Evolutionary conservation across 2,888 invertebrate species (phyloP).

Genomic region (Liodrosophila aerea): DNA sequence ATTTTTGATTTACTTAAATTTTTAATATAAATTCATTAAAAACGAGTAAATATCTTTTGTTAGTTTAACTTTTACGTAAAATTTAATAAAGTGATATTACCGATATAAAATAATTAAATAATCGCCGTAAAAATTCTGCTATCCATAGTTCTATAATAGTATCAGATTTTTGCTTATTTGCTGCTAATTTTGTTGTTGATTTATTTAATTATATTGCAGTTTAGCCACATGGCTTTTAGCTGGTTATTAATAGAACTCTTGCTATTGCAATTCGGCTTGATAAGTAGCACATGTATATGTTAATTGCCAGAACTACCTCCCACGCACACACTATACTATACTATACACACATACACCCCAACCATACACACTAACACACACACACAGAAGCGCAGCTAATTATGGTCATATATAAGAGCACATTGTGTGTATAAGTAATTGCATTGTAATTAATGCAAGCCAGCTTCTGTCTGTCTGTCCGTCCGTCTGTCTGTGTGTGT

Average conservation of each 20-base stretch:
- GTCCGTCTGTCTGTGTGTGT: slow-evolving; percentile 13
- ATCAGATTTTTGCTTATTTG: too few species aligned
- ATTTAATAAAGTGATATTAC: too few species aligned
- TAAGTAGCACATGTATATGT: slow-evolving; percentile 52
- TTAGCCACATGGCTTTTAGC: slow-evolving; percentile 6
- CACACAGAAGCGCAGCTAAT: slow-evolving; percentile 33
- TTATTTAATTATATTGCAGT: not conserved
- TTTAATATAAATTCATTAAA: too few species aligned
- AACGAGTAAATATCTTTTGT: too few species aligned
- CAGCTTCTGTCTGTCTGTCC: slow-evolving; percentile 1
- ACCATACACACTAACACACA: slow-evolving; percentile 14
- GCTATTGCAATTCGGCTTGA: slow-evolving; percentile 27
- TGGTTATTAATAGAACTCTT: slow-evolving; percentile 22
- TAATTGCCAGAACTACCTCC: slow-evolving; percentile 46
- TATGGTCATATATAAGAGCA: slow-evolving; percentile 36
- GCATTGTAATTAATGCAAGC: slow-evolving; percentile 68
- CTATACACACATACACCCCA: slow-evolving; percentile 10
- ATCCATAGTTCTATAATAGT: too few species aligned
- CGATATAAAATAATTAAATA: too few species aligned
- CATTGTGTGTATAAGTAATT: slow-evolving; percentile 55
- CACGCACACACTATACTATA: too few species aligned
- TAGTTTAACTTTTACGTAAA: too few species aligned
- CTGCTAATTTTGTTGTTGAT: not conserved
- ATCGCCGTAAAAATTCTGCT: too few species aligned
- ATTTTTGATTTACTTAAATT: too few species aligned